Conservation (phyloP, 2,797 vertebrate species). For the Pseudochirops cupreus region DNA sequence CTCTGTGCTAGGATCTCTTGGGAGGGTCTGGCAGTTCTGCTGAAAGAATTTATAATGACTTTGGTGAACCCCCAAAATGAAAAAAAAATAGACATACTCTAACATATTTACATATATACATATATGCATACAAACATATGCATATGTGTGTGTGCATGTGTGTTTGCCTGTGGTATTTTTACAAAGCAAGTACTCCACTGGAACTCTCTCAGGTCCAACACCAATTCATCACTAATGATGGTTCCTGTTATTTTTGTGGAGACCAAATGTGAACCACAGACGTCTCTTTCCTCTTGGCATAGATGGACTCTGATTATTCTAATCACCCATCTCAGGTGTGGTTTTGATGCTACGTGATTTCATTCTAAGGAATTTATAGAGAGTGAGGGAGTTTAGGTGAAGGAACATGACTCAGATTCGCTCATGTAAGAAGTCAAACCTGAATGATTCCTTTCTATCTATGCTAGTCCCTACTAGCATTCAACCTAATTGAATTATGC, state of each 20-base stretch:
- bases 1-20: background rate
- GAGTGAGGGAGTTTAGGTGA: background rate
- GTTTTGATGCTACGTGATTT: background rate
- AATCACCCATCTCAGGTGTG: background rate
- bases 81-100: background rate
- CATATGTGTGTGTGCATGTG: too few species aligned
- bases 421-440: background rate
- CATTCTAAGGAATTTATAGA: slow-evolving; percentile 7
- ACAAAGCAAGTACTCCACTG: background rate
- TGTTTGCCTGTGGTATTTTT: background rate
- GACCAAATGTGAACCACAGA: background rate
- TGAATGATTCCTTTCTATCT: background rate
- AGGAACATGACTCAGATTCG: background rate
- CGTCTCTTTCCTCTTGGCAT: background rate
- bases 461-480: background rate
- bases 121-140: too few species aligned
- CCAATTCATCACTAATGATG: background rate
- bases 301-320: background rate
- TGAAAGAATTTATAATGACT: background rate
- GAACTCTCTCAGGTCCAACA: background rate
- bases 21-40: background rate
- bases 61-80: background rate
- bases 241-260: background rate
- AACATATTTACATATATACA: background rate
- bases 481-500: background rate